Evolutionary conservation across 2,113 vertebrate genomes (phyloP).

Genomic region (Chloropsis hardwickii): DNA sequence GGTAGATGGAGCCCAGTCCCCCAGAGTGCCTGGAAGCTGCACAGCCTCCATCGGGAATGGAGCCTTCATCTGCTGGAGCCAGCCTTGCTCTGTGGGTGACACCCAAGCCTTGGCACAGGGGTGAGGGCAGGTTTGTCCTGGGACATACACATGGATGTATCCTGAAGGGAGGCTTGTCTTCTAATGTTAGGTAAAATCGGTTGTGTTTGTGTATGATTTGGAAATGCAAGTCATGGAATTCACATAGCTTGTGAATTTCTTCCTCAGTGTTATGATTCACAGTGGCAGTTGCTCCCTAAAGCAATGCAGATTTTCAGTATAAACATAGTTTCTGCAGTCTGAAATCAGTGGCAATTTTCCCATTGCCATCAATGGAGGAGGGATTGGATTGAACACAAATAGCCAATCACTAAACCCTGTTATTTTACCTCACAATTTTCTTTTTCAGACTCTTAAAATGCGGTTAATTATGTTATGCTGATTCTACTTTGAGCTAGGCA

Average conservation of each 20-base stretch:
- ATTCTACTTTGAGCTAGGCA: neutral
- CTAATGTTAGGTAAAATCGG: neutral
- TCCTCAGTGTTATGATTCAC: neutral
- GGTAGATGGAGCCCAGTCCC: neutral
- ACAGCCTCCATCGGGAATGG: accelerated
- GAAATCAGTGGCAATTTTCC: neutral
- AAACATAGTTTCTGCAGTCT: neutral
- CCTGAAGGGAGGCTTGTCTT: neutral
- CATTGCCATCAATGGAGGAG: neutral
- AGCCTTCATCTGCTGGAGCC: neutral
- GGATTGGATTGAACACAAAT: neutral
- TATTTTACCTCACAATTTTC: neutral
- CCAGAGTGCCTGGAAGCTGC: neutral
- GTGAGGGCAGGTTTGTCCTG: neutral
- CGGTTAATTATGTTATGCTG: neutral
- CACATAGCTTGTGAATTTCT: neutral
- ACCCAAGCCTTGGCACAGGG: accelerated
- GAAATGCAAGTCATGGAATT: neutral
- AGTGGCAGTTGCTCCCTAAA: conserved; percentile 11
- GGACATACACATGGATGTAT: neutral
- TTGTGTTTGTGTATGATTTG: neutral
- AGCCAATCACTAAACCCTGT: neutral
- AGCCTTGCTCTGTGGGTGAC: accelerated
- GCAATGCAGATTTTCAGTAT: conserved; percentile 1
- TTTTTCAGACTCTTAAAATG: neutral